Evolutionary conservation across 2,797 vertebrate species (phyloP).

Genomic region (Dromococcyx pavoninus): DNA sequence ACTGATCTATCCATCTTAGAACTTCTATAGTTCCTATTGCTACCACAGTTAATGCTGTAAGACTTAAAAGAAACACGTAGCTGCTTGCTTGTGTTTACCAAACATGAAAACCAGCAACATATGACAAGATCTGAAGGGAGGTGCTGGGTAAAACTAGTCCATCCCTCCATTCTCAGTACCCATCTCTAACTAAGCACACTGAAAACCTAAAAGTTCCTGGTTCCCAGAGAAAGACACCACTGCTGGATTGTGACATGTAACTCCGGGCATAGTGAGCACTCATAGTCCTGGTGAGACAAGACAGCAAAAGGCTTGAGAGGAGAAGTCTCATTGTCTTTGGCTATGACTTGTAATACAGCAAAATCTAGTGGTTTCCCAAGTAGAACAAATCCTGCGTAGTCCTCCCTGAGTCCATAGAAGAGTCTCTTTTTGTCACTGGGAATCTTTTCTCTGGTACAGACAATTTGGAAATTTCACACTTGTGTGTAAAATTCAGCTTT

Average conservation of each 20-base stretch:
- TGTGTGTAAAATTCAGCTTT: neutral
- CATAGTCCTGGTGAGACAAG: neutral
- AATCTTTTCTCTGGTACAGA: neutral
- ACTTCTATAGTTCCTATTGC: neutral
- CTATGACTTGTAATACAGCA: neutral
- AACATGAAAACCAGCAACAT: neutral
- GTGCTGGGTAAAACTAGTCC: neutral
- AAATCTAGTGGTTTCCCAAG: neutral
- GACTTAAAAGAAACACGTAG: neutral
- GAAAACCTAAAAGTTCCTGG: neutral
- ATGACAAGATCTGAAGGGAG: neutral
- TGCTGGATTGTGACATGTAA: neutral
- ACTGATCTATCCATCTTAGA: slow-evolving; percentile 12
- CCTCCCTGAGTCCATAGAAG: neutral
- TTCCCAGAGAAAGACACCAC: neutral
- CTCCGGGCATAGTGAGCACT: neutral
- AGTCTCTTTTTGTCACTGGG: neutral
- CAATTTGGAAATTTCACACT: neutral
- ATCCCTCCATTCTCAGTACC: neutral
- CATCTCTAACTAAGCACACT: neutral
- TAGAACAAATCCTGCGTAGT: neutral
- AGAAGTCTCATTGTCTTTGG: neutral
- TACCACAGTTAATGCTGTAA: neutral
- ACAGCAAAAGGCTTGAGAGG: neutral
- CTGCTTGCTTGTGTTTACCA: neutral